phyloP scores from a whole-genome alignment of 2,797 vertebrate genomes.

The Lagorchestes hirsutus region DNA sequence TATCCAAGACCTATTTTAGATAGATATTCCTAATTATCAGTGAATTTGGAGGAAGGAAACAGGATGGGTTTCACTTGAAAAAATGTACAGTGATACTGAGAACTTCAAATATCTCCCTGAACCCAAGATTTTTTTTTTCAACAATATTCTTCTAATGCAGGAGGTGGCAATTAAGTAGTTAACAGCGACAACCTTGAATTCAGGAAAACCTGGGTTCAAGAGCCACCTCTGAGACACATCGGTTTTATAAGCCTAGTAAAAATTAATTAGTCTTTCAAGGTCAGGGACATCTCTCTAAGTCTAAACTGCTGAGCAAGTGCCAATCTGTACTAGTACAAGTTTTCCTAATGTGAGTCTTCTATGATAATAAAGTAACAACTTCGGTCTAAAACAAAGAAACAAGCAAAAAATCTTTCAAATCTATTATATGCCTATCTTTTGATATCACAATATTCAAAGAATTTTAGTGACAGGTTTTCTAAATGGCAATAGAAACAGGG shows the following conservation, averaged over 20 bases:
- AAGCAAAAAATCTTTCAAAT: background rate
- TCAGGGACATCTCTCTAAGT: background rate
- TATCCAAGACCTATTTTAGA: background rate
- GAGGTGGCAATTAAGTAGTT: background rate
- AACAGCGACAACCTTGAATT: background rate
- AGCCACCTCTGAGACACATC: background rate
- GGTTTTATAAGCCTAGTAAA: too few relatives aligned
- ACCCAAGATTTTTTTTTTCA: background rate
- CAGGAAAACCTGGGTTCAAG: background rate
- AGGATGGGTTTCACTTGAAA: background rate
- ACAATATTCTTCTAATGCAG: background rate
- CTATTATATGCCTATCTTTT: background rate
- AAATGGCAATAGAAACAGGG: background rate
- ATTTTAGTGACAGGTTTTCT: background rate
- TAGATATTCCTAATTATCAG: background rate
- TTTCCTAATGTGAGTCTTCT: background rate
- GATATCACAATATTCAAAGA: background rate
- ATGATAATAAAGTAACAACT: background rate
- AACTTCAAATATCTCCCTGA: background rate
- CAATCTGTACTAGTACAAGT: background rate
- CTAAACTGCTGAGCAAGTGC: background rate
- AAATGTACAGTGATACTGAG: background rate
- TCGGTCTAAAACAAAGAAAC: background rate
- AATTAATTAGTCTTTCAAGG: too few relatives aligned
- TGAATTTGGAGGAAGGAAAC: too few relatives aligned